These are phyloP conservation scores for Encarsia formosa DNA, from an alignment of 2,888 invertebrate genomes.

Conservation along the genomic window DNA sequence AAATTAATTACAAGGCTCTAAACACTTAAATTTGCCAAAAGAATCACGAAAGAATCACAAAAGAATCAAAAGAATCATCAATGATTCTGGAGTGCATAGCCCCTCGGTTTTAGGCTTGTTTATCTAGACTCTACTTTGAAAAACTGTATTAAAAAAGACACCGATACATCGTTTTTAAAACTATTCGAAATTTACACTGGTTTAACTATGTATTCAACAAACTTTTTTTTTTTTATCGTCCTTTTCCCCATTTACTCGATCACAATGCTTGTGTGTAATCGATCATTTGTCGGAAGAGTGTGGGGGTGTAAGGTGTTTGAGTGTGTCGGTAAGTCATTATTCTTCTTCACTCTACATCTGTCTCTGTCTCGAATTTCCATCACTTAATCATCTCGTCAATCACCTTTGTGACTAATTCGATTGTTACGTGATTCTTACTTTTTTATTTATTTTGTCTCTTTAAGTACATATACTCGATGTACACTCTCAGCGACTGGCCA, in stretches of 20 bases:
- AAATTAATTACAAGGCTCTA: too few relatives aligned
- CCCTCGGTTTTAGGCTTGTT: constrained; percentile 21
- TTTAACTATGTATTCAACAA: too few relatives aligned
- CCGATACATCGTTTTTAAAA: constrained; percentile 6
- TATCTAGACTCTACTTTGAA: constrained; percentile 16
- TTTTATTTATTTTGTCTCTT: neutral
- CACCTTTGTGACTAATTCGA: constrained; percentile 20
- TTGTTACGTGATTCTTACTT: constrained; percentile 12
- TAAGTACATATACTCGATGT: too few relatives aligned
- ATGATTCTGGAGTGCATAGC: too few relatives aligned
- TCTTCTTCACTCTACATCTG: constrained; percentile 12
- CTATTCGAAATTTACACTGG: constrained; percentile 9
- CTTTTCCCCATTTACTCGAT: too few relatives aligned
- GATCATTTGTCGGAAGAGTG: too few relatives aligned
- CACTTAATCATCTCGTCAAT: constrained; percentile 17
- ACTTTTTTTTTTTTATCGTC: too few relatives aligned
- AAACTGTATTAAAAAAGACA: constrained; percentile 18
- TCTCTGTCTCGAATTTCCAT: constrained; percentile 21
- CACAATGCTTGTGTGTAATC: too few relatives aligned
- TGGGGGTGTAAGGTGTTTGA: constrained; percentile 1
- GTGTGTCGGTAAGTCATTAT: neutral
- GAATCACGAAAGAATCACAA: too few relatives aligned
- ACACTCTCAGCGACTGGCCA: too few relatives aligned
- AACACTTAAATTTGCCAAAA: too few relatives aligned
- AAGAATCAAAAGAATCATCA: too few relatives aligned